Base-by-base conservation (phyloP, 2,113 vertebrate genomes). In the Pseudorectes ferrugineus region DNA sequence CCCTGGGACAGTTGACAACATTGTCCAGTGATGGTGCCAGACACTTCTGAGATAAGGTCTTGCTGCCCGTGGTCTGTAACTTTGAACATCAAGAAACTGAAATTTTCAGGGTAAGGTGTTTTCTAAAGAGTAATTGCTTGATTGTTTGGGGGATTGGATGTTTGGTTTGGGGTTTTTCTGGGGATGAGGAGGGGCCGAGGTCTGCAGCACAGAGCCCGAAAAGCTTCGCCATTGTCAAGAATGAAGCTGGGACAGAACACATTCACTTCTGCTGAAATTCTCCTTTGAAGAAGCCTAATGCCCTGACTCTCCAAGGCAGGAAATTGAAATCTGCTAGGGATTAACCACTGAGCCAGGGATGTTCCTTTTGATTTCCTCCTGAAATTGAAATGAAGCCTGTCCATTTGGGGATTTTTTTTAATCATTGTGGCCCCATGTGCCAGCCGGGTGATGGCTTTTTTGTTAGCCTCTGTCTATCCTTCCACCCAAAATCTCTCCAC, bases 321-420 rank as follows among this genome's bases (percentile, higher is more conserved):
- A 92, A 90, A 81, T 65, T 81, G 86, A 67, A 86, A 92, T 93
- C 59, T 92, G 59, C 31, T 55, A 17, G 33, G 45, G 79, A 76
- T 93, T 93, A 93, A 35, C 46, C 23, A 38, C 13, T 62, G 28
- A 68, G 61, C 61, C 80, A 67, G n/a, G 31, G 76, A 86, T 66
- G 51, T 81, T 55, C 40, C 48, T 89, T 95, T 92, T 71, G 65
- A 81, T 95, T 92, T 77, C 51, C 48, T 71, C 48, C 61, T 89
- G 57, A 82, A 94, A 79, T 36, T 82, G 81, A 89, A 89, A 82
- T 88, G 76, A 68, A 91, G 18, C 36, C 25, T 31, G 45, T 59
- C 62, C 2, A 0, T 66, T 73, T 40, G 29, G 38, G 48, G n/a
- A 58, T 25, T 36, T 33, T 36, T 73, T 33, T 61, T 14, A 45